A percentile compares a stretch with the other conserved stretches of the same genome.
These are phyloP conservation scores for Cephalopterus ornatus DNA, from an alignment of 2,113 vertebrate species.

Conservation along the genomic window DNA sequence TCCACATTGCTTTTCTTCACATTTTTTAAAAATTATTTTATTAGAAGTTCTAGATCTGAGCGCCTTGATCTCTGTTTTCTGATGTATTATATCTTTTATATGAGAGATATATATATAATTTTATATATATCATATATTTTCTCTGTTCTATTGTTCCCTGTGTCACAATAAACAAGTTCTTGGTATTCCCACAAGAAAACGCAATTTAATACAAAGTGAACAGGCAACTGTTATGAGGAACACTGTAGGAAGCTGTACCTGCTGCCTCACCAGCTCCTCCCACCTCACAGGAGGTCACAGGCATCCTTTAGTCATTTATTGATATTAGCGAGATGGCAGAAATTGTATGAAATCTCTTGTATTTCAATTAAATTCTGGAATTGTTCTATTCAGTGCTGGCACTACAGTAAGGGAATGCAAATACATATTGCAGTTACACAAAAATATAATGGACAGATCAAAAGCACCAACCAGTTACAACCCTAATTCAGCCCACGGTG, in stretches of 20 bases:
- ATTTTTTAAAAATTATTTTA: not conserved
- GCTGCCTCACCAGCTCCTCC: not conserved
- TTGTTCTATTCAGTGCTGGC: not conserved
- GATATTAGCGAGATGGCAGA: not conserved
- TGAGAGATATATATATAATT: not conserved
- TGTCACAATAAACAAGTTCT: not conserved
- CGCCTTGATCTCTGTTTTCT: not conserved
- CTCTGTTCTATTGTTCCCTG: not conserved
- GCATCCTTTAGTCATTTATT: not conserved
- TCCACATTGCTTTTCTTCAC: not conserved
- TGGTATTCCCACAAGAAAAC: not conserved
- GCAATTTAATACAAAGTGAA: not conserved
- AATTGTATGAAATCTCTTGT: not conserved
- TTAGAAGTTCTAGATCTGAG: not conserved
- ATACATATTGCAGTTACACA: constrained; percentile 14
- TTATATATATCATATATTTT: not conserved
- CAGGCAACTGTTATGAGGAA: not conserved
- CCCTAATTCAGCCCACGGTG: constrained; percentile 11
- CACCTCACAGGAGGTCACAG: not conserved
- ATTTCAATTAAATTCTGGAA: not conserved
- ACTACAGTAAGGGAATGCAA: not conserved
- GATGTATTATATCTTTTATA: not conserved
- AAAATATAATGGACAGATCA: constrained; percentile 2
- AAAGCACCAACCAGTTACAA: constrained; percentile 21
- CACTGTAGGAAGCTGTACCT: not conserved